phyloP scores from a whole-genome alignment of 2,888 invertebrate species.

The Sipunculus nudus region DNA sequence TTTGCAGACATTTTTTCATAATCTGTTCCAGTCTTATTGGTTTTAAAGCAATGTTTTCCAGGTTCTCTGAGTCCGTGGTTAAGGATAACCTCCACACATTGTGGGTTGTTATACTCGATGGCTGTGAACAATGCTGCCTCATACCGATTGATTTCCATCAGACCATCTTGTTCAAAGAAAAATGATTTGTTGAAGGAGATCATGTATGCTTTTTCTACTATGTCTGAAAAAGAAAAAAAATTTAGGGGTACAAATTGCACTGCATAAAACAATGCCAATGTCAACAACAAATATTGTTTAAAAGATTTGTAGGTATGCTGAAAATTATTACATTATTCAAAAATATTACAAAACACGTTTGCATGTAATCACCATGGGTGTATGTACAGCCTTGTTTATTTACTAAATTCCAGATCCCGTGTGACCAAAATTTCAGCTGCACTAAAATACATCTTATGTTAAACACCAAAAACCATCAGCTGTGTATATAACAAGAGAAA shows the following conservation, averaged over 20 bases:
- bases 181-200: slow-evolving; percentile 39
- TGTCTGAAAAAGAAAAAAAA: slow-evolving; percentile 23
- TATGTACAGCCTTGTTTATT: no score
- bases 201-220: slow-evolving; percentile 42
- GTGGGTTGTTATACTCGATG: slow-evolving; percentile 38
- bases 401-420: no score
- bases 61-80: slow-evolving; percentile 26
- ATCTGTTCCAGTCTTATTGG: neutral
- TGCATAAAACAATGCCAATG: neutral
- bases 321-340: no score
- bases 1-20: no score
- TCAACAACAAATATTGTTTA: no score
- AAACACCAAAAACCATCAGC: no score
- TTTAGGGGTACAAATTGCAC: neutral
- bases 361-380: no score
- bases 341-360: no score
- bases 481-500: no score
- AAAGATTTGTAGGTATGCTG: no score
- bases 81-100: slow-evolving; percentile 37
- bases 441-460: no score
- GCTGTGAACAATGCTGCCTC: slow-evolving; percentile 41
- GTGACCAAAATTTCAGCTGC: no score
- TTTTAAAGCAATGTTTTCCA: slow-evolving; percentile 24
- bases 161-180: slow-evolving; percentile 34
- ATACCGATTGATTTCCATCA: slow-evolving; percentile 42